Evolutionary conservation across 2,113 vertebrate species (phyloP), one percentile per base, ranked within the genome.

Genomic region (Ochotona princeps): DNA sequence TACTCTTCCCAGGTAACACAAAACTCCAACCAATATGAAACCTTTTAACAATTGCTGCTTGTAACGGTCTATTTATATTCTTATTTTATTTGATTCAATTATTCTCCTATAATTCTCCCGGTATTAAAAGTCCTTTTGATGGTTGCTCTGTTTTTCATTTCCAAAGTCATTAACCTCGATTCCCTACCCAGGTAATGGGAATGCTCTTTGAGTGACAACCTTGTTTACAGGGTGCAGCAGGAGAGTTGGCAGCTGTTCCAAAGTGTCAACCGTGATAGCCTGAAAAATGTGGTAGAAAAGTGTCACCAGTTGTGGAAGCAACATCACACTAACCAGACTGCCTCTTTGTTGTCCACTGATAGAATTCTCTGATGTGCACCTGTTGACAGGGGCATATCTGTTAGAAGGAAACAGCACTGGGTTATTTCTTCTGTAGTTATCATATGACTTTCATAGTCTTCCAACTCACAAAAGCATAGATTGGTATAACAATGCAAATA

Each of bases 11-110:
- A 90, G 87, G 73, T 91, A 96, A 94, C 80, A 91, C 30, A 78
- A 78, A 96, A 89, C 54, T 89, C 90, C 72, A 94, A 85, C n/a
- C 30, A 92, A 89, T 93, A 94, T 70, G 84, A 96, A 96, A 65
- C 85, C 74, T 95, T 95, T 96, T 70, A 85, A 92, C 85, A 95
- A 93, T 95, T 51, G 74, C 32, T 66, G 91, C 90, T 94, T 90
- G 81, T 90, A 89, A 91, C 0, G 61, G 26, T 88, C 92, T 94
- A 96, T 95, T 97, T 95, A 84, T 96, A 97, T 92, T 97, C 96
- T 79, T 92, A 92, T 95, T 96, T 93, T 79, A 94, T 94, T 96
- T 95, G 76, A 94, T 94, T 94, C 93, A 82, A 91, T 91, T 96
- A 92, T 90, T 94, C 88, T 81, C 73, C 84, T 79, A 67, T 94